These are phyloP conservation scores for Sitta carolinensis DNA, from an alignment of 2,797 vertebrate species.

Conservation along the genomic window DNA sequence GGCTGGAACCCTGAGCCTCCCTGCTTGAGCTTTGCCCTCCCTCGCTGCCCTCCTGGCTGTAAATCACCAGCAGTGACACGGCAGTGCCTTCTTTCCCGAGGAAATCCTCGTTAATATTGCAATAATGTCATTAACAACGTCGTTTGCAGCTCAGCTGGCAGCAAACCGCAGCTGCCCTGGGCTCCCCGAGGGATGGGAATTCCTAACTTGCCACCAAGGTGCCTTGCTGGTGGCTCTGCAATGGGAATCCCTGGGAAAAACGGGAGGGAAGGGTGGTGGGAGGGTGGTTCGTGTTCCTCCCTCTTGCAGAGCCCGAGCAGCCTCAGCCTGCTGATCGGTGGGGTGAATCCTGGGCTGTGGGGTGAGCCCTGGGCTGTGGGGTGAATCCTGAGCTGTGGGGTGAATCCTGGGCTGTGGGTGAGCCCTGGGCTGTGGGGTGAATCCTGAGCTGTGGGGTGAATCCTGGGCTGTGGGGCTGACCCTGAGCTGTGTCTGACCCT, in stretches of 20 bases:
- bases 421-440: too few species aligned
- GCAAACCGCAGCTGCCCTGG: not conserved
- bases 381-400: too few species aligned
- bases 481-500: too few species aligned
- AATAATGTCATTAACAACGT: not conserved
- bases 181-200: not conserved
- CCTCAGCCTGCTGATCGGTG: not conserved
- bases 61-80: slow-evolving; percentile 20
- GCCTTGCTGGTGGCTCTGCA: not conserved
- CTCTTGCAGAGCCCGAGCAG: not conserved
- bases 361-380: too few species aligned
- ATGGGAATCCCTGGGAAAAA: not conserved
- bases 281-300: not conserved
- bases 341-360: not conserved
- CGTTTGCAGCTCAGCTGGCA: slow-evolving; percentile 32
- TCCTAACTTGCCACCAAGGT: not conserved
- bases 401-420: too few species aligned
- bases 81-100: not conserved
- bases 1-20: not conserved
- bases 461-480: too few species aligned
- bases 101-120: not conserved
- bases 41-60: not conserved
- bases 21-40: not conserved
- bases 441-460: too few species aligned
- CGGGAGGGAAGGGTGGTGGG: not conserved